A percentile compares a stretch with the other conserved stretches of the same genome.
Evolutionary conservation across 2,888 invertebrate genomes (phyloP).

Genomic region (Euzophera pinguis): DNA sequence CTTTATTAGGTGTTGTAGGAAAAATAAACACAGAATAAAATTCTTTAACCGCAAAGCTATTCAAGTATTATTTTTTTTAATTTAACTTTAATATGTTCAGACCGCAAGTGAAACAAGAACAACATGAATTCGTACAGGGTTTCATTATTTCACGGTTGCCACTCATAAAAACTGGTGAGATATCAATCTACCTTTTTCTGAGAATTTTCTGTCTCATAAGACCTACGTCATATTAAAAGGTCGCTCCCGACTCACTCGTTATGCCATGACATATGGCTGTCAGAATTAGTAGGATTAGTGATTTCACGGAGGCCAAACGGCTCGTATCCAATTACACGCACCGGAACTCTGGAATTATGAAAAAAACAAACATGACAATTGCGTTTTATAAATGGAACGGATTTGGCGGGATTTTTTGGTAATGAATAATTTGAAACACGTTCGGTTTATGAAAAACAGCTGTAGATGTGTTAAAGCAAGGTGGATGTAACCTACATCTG

Average conservation of each 20-base stretch:
- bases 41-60: too few relatives aligned
- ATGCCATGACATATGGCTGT: conserved; percentile 76
- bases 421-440: conserved; percentile 47
- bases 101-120: conserved; percentile 22
- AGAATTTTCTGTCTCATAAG: conserved; percentile 23
- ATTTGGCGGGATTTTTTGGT: conserved; percentile 41
- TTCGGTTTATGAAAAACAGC: conserved; percentile 37
- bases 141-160: conserved; percentile 61
- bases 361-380: conserved; percentile 64
- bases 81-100: too few relatives aligned
- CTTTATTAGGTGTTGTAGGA: too few relatives aligned
- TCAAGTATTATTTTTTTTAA: too few relatives aligned
- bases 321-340: conserved; percentile 71
- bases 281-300: conserved; percentile 79
- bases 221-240: conserved; percentile 27
- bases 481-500: background rate
- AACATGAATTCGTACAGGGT: conserved; percentile 32
- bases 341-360: conserved; percentile 61
- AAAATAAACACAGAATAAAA: too few relatives aligned
- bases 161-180: conserved; percentile 35
- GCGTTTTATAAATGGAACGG: conserved; percentile 54
- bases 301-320: conserved; percentile 69
- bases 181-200: conserved; percentile 36
- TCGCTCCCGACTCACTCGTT: conserved; percentile 55
- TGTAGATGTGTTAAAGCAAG: conserved; percentile 20